Base-by-base conservation (phyloP, 2,888 invertebrate species). In the Pterostichus madidus region DNA sequence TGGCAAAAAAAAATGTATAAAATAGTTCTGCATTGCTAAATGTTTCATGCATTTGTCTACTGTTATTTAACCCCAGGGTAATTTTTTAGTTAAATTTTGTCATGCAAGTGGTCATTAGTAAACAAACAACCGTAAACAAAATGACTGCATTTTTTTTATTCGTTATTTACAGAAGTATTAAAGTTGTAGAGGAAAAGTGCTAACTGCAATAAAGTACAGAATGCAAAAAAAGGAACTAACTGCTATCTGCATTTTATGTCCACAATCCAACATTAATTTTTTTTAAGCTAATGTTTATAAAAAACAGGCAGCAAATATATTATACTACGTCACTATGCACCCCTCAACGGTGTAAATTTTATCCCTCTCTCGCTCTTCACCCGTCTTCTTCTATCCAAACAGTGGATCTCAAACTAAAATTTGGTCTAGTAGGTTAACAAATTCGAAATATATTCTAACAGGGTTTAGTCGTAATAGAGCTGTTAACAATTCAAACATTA, bases 291-390 rank as follows among this genome's bases (percentile, higher is more conserved):
- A 44, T 71, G 68, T 71, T 71, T 44, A 71, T 39, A 71, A 71
- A 71, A 71, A 71, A 44, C 39, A 17, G 10, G 10, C 39, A 71
- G 68, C 44, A 71, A 56, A 17, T 44, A 71, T 44, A 71, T 71
- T 44, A 71, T 44, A 71, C 68, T 44, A 44, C 17, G 68, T 71
- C 68, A 71, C 44, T 11, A 39, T 39, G 56, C 49, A 49, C 52
- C 13, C 64, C 15, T 7, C 64, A 64, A 59, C 17, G 52, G 64
- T 80, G 80, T 68, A 80, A 68, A 80, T 80, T 80, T 61, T 49
- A 76, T 56, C 31, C 32, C 76, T n/a, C 11, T 53, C 8, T 39
- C 24, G 24, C 56, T 56, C 32, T 35, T 53, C 39, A 11, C 13
- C 1, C 8, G 44, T 31, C 68, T 49, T 68, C 15, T 61, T 7